These are phyloP conservation scores for Tryphoninae sp. DNA, from an alignment of 2,888 invertebrate genomes.

Conservation along the genomic window DNA sequence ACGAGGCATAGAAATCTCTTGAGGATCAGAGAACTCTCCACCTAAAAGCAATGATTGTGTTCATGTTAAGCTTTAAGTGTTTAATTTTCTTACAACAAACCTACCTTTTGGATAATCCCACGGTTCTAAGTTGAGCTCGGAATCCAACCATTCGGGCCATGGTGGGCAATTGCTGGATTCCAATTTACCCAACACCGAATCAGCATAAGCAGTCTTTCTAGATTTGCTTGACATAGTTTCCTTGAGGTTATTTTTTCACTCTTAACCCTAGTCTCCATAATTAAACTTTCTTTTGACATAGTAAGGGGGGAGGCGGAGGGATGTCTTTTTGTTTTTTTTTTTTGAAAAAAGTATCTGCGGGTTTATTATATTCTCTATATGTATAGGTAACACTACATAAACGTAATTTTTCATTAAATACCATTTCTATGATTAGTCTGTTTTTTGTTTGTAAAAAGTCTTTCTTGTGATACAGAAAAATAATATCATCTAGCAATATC, in stretches of 20 bases:
- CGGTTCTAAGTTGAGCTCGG: constrained; percentile 69
- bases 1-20: constrained; percentile 65
- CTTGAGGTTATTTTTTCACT: constrained; percentile 35
- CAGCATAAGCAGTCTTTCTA: constrained; percentile 39
- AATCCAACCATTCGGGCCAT: constrained; percentile 73
- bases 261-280: background rate
- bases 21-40: constrained; percentile 68
- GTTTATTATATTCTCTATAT: constrained; percentile 41
- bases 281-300: background rate
- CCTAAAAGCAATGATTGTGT: background rate
- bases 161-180: constrained; percentile 31
- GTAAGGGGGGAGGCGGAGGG: too few relatives aligned
- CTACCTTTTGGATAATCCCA: constrained; percentile 71
- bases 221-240: constrained; percentile 56
- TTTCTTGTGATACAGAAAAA: constrained; percentile 49
- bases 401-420: constrained; percentile 45
- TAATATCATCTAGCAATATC: constrained; percentile 56
- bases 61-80: background rate
- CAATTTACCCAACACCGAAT: constrained; percentile 33
- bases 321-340: constrained; percentile 23
- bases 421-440: constrained; percentile 37
- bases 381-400: constrained; percentile 38
- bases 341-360: constrained; percentile 42
- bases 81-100: constrained; percentile 15
- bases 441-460: constrained; percentile 51